These are phyloP conservation scores for Mallotus villosus DNA, from an alignment of 2,797 vertebrate species.

Conservation along the genomic window DNA sequence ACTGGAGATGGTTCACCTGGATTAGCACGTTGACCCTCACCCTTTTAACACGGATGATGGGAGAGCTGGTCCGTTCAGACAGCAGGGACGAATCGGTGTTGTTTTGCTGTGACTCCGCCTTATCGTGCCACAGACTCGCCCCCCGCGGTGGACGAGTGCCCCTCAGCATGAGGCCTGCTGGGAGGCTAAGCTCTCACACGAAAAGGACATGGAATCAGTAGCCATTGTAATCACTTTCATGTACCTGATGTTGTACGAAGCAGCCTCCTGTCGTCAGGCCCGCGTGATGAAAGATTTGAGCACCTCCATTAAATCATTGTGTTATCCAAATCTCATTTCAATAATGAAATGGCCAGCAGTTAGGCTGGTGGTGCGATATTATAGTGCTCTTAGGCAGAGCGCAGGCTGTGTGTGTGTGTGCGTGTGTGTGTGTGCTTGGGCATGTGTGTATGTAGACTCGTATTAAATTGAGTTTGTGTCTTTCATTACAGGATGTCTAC, in stretches of 20 bases:
- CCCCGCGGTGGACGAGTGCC: too few relatives aligned
- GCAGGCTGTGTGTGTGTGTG: neutral
- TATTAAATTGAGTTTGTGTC: neutral
- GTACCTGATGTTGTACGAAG: conserved; percentile 19
- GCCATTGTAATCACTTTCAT: conserved; percentile 6
- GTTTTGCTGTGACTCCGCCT: too few relatives aligned
- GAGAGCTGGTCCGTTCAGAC: too few relatives aligned
- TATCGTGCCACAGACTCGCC: too few relatives aligned
- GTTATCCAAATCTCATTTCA: conserved; percentile 15
- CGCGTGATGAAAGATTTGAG: conserved; percentile 23
- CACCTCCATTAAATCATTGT: conserved; percentile 14
- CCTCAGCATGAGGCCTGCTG: too few relatives aligned
- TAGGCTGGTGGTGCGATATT: neutral
- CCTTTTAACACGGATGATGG: too few relatives aligned
- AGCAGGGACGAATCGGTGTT: too few relatives aligned
- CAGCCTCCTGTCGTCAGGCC: neutral
- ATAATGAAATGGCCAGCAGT: conserved; percentile 1
- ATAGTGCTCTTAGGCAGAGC: neutral
- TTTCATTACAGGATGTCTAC: neutral
- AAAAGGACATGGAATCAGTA: neutral
- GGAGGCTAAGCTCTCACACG: neutral
- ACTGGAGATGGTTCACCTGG: neutral
- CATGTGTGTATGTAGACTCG: neutral
- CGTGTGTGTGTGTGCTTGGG: neutral
- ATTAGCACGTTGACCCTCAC: neutral